Evolutionary conservation across 2,888 invertebrate species (phyloP), one percentile per base, ranked within the genome.

Genomic region (Plagodis dolabraria): DNA sequence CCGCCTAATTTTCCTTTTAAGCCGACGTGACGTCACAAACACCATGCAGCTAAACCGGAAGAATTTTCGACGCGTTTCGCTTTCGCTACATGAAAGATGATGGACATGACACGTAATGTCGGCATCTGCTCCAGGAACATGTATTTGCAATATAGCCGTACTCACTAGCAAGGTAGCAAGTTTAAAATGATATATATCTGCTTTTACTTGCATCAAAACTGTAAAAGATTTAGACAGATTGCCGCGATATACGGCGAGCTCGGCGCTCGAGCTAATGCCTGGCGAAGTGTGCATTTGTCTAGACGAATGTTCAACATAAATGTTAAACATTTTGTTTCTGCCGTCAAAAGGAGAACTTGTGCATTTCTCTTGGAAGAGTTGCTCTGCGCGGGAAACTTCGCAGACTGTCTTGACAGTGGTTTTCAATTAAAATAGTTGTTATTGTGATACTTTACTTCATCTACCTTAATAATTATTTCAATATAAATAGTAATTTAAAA

Each of bases 241-340:
- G 54, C 44, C 38, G 36, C 36, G 44, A 60, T 55, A 36, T 33
- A 54, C 51, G 38, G 53, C 34, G 49, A 53, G 49, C 53, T 12
- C 42, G 53, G 52, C 47, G 56, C 49, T 52, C 48, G 42, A n/a
- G 47, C 53, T 57, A 48, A 48, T 46, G 46, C 50, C 42, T 22
- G 42, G 49, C 22, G 40, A 42, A 47, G 53, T 68, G 74, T 70
- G 68, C 72, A 68, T 73, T 75, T 70, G 82, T 83, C 83, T 81
- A 82, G 85, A 86, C 83, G 74, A 80, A 81, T 83, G 77, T 76
- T 75, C 72, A 71, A 70, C 74, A 74, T 75, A 76, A 57, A 77
- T 69, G 75, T 64, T 70, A 67, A 71, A 73, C 74, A 79, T 78
- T 82, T 79, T 77, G 78, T 79, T 71, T 67, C 65, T 65, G 64